Evolutionary conservation across 2,797 vertebrate species (phyloP).

Genomic region (Aselliscus stoliczkanus): DNA sequence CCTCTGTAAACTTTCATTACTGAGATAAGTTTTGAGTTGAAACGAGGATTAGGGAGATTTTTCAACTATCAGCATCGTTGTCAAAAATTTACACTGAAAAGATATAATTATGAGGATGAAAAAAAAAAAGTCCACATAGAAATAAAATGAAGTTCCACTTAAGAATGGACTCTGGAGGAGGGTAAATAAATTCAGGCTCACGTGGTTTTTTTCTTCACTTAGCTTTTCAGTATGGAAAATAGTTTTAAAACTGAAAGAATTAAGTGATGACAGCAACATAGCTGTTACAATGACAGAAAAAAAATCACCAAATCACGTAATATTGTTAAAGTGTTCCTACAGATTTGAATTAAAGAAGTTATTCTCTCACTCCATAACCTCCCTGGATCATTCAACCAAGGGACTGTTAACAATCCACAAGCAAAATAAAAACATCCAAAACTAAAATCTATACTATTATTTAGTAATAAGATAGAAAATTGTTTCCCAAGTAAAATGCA

Average conservation of each 20-base stretch:
- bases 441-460: neutral
- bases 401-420: neutral
- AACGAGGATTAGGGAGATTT: neutral
- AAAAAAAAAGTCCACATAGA: neutral
- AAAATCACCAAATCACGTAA: neutral
- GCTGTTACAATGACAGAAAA: neutral
- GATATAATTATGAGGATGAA: neutral
- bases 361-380: neutral
- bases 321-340: neutral
- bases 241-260: neutral
- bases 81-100: neutral
- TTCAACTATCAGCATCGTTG: neutral
- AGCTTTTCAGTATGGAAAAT: neutral
- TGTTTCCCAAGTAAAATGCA: neutral
- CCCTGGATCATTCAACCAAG: neutral
- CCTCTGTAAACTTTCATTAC: neutral
- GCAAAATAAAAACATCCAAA: neutral
- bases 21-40: neutral
- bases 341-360: neutral
- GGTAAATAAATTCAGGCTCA: neutral
- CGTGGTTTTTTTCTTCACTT: neutral
- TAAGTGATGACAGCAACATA: neutral
- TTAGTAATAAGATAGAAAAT: neutral
- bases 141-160: neutral
- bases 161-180: neutral